Conservation (phyloP, 2,888 invertebrate species). For the Dugesia japonica region DNA sequence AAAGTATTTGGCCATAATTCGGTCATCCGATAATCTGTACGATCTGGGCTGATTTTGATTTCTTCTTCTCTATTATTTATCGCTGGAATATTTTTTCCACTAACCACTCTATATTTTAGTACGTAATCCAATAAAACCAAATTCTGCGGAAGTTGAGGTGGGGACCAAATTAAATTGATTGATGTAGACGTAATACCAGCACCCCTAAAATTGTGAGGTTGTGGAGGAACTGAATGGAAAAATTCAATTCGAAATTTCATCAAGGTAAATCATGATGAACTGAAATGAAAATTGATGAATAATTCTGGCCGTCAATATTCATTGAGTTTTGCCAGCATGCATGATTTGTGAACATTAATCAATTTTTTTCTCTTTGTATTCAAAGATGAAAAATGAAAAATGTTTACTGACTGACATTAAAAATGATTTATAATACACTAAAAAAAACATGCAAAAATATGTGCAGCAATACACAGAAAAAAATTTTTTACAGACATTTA, state of each 20-base stretch:
- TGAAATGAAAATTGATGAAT: background rate
- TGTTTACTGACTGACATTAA: no score
- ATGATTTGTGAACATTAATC: background rate
- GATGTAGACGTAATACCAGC: constrained; percentile 24
- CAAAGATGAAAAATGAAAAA: no score
- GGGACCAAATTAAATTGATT: constrained; percentile 28
- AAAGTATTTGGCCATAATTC: constrained; percentile 24
- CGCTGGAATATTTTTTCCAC: background rate
- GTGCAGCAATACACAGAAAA: background rate
- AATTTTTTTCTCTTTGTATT: no score
- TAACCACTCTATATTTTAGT: constrained; percentile 10
- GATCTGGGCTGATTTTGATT: background rate
- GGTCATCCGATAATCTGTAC: background rate
- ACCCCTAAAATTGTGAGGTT: constrained; percentile 32
- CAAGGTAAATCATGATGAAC: background rate
- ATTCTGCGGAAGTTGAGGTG: constrained; percentile 16
- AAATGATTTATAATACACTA: no score
- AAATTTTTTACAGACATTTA: background rate
- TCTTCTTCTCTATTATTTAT: background rate
- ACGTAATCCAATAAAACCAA: constrained; percentile 21
- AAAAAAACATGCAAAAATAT: background rate
- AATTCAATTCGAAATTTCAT: no score
- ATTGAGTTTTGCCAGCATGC: background rate
- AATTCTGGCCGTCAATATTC: background rate
- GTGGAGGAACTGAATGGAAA: constrained; percentile 31